Evolutionary conservation across 2,888 invertebrate genomes (phyloP).

Genomic region (Netelia virgata): DNA sequence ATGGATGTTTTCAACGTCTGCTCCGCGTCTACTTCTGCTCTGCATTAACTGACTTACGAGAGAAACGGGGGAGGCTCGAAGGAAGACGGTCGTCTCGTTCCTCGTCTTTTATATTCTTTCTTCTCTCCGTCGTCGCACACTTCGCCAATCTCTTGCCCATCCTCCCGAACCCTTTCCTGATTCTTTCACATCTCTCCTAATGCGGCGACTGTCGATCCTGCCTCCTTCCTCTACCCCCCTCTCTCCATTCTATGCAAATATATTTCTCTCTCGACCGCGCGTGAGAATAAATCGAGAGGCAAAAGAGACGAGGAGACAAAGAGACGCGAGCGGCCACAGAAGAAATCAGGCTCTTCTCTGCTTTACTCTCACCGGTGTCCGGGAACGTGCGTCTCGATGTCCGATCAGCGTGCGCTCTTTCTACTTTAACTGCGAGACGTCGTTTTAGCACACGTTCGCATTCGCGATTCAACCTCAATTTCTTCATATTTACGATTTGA

Average conservation of each 20-base stretch:
- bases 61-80: slow-evolving; percentile 47
- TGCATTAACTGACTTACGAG: slow-evolving; percentile 82
- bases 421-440: slow-evolving; percentile 30
- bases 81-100: slow-evolving; percentile 11
- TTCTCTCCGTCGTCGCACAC: slow-evolving; percentile 31
- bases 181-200: slow-evolving; percentile 62
- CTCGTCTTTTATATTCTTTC: slow-evolving; percentile 39
- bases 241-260: slow-evolving; percentile 72
- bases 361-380: not conserved
- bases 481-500: too few species aligned
- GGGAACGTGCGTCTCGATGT: slow-evolving; percentile 39
- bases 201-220: slow-evolving; percentile 65
- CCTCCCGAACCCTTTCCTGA: slow-evolving; percentile 12
- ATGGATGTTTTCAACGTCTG: slow-evolving; percentile 85
- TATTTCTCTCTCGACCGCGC: slow-evolving; percentile 41
- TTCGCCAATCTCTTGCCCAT: slow-evolving; percentile 43
- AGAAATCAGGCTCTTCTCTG: slow-evolving; percentile 44
- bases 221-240: slow-evolving; percentile 52
- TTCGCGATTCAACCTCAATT: too few species aligned
- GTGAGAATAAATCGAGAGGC: slow-evolving; percentile 64
- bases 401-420: slow-evolving; percentile 53
- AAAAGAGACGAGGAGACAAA: slow-evolving; percentile 53
- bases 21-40: slow-evolving; percentile 81
- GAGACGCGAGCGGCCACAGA: slow-evolving; percentile 30
- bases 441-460: not conserved